Evolutionary conservation across 2,797 vertebrate genomes (phyloP), one percentile per base, ranked within the genome.

Genomic region (Cirrhinus molitorella): DNA sequence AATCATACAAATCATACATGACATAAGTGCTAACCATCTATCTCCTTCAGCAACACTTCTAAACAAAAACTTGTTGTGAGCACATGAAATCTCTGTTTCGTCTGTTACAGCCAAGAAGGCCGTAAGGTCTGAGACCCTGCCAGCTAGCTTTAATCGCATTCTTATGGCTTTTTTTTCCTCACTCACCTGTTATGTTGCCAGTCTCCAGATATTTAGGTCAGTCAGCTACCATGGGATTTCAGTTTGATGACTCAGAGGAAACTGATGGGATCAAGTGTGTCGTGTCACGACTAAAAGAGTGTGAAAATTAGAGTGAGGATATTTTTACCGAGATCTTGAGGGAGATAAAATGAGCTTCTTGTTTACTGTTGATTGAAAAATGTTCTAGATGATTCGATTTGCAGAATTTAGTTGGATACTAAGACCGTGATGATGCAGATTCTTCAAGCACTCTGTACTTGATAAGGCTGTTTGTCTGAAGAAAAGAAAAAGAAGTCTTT

Each of bases 171-270:
- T 73, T 45, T 73, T 51, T 25, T 19, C 47, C 1, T 59, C 47
- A 21, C 12, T 28, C 57, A 28, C 55, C 73, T 79, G 55, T 81
- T 67, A 76, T 55, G 57, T 7, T 59, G 76, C n/a, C 51, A 83
- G 31, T 61, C 76, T 81, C 10, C 49, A 57, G 53, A 74, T 68
- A 88, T 85, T 73, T 85, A 83, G 80, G 80, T 79, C 77, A 87
- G 59, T 57, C 40, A 85, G 73, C 45, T 75, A 53, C 55, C 73
- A 17, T 55, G 53, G 59, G 71, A 80, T 66, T 45, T 65, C 53
- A 17, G 40, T 77, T 61, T 45, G 49, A 11, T 85, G 80, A 65
- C 73, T 86, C 59, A 79, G 40, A 84, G 31, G 34, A 71, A 79
- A 68, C 10, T 45, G 67, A 59, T 76, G 49, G 37, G 45, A 79